A percentile compares a stretch with the other conserved stretches of the same genome.
Conservation (phyloP, 2,888 invertebrate genomes). For the Lepidocyrtinus sp. region DNA sequence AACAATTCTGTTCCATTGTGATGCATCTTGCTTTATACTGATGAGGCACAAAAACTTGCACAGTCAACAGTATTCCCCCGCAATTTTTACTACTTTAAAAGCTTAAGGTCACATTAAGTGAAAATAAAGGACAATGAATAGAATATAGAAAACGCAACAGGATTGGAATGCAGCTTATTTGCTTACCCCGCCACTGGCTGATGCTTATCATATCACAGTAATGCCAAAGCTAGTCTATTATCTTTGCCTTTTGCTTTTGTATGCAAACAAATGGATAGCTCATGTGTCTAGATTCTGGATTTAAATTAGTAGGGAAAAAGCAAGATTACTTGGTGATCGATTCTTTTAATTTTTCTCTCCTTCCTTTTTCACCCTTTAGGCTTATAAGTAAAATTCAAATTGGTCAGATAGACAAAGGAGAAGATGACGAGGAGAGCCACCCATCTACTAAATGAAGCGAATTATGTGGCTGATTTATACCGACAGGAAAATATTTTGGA, state of each 20-base stretch:
- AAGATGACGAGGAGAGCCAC: neutral
- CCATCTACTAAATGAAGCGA: slow-evolving; percentile 52
- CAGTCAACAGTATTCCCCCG: slow-evolving; percentile 8
- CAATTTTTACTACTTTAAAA: slow-evolving; percentile 35
- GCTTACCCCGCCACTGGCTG: no score
- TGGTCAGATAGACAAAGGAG: neutral
- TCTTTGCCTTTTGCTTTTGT: no score
- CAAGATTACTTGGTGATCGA: slow-evolving; percentile 58
- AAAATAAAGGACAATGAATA: neutral
- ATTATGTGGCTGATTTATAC: slow-evolving; percentile 57
- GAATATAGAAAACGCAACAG: no score
- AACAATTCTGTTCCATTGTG: no score
- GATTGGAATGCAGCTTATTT: neutral
- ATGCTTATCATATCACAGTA: no score
- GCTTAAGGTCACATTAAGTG: slow-evolving; percentile 27
- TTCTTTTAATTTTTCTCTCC: slow-evolving; percentile 20
- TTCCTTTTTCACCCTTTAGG: no score
- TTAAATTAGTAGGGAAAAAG: slow-evolving; percentile 57
- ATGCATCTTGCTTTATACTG: no score
- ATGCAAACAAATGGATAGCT: no score
- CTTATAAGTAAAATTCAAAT: no score
- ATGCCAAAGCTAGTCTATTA: no score
- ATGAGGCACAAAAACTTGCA: no score
- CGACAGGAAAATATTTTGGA: slow-evolving; percentile 53
- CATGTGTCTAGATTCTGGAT: no score